Evolutionary conservation across 1,140 invertebrate species (phyloP), one percentile per base, ranked within the genome.

Genomic region (Drosophila azteca): DNA sequence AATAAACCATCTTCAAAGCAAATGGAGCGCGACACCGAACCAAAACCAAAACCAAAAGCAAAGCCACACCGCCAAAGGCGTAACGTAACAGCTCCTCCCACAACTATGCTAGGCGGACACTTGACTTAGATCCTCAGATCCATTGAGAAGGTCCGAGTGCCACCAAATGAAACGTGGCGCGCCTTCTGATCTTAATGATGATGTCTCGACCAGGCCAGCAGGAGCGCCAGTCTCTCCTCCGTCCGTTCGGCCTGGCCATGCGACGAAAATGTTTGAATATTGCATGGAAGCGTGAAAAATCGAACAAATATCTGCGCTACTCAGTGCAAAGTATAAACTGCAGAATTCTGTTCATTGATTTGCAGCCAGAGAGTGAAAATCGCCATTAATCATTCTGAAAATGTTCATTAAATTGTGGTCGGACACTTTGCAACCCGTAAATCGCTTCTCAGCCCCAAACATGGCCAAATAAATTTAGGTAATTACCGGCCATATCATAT

Each of bases 231-330:
- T 39, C 49, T 41, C 62, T 46, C 11, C 51, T n/a, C 24, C 41
- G 45, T 41, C 24, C 39, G 29, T 26, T 26, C 4, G n/a, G 49
- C 49, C 48, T 57, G 73, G 59, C 44, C 57, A 59, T 58, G 71
- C 59, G 60, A 41, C 45, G 46, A 74, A 84, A 85, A 85, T 82
- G 78, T 60, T 64, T 48, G 54, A 79, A 73, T 88, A 77, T 82
- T 77, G 79, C 83, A 88, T 88, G 84, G 83, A 88, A 88, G 83
- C 83, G 83, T 88, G 79, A 88, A 88, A 88, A 79, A 77, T 77
- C 75, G 79, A 83, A 65, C 58, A 79, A 82, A 79, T 88, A 88
- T 88, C 76, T 77, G 59, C 53, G 46, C 24, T 46, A 26, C 45
- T 20, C 11, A 39, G 35, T 39, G 35, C 55, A 44, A 41, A 46